Base-by-base conservation (phyloP, 2,888 invertebrate genomes). In the Agelastica alni region DNA sequence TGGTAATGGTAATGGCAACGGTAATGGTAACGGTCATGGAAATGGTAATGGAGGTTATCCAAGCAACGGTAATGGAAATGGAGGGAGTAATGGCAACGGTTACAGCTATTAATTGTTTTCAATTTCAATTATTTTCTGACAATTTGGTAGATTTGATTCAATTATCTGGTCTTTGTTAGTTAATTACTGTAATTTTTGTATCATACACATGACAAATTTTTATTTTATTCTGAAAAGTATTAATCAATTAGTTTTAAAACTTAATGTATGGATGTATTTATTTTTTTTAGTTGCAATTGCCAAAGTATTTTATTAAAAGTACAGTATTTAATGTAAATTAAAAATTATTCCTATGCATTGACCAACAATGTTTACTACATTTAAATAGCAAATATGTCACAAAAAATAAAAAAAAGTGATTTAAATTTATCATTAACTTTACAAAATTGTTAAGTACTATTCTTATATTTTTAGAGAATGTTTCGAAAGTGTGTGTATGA, bases 1-100 rank as follows among this genome's bases (percentile, higher is more conserved):
- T 43, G 59, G 61, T 20, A 49, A 56, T 41, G 57, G 56, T 26
- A 56, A 60, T 37, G 56, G 60, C 7, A 53, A 60, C 12, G 53
- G 48, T 1, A 45, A 51, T 9, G 51, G 58, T 6, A 55, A 58
- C 30, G 56, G 53, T 12, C 53, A 59, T 14, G 56, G 56, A 1
- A 46, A 56, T 30, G 47, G 48, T 10, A 44, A 45, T 10, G 48
- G 43, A 16, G 51, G 43, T 16, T 43, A 47, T 16, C 47, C 47
- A 4, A 47, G 34, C 9, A 47, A 43, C 3, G 47, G 47, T 17
- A 53, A 53, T 32, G 53, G 53, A 17, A 53, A 59, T 44, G 59
- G 61, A 30, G 53, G 56, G 53, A 56, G 53, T 56, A 56, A 56
- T 37, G 56, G 60, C 5, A 60, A 60, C 46, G 60, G 60, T 32